Conservation (phyloP, 2,113 vertebrate genomes). For the Gymnobelideus leadbeateri region DNA sequence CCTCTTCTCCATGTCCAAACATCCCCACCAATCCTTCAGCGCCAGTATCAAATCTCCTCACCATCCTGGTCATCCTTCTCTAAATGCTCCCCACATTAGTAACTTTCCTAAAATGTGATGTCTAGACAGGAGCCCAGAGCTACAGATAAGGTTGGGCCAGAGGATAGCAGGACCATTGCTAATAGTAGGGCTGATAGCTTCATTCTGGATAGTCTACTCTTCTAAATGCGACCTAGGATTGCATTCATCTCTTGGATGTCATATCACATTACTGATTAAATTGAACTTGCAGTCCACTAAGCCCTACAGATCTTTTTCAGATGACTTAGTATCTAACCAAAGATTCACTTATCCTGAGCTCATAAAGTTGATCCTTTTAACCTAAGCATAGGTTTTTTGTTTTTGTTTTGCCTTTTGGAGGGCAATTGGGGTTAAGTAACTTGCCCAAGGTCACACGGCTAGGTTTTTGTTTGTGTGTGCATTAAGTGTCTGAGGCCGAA, state of each 20-base stretch:
- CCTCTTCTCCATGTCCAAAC: background rate
- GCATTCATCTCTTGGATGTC: background rate
- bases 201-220: no score
- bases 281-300: background rate
- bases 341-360: background rate
- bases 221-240: no score
- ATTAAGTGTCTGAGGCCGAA: no score
- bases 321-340: background rate
- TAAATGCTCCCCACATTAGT: background rate
- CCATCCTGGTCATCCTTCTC: no score
- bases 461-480: no score
- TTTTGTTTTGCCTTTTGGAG: no score
- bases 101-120: constrained; percentile 1
- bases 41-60: background rate
- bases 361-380: background rate
- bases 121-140: background rate
- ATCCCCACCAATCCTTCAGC: background rate
- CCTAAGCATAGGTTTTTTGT: background rate
- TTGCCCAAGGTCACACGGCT: no score
- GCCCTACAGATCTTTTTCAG: background rate
- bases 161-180: background rate
- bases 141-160: background rate
- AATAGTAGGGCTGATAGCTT: no score
- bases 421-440: no score
- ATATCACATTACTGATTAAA: background rate